These are phyloP conservation scores for Cyphomyrus plagiostoma DNA, from an alignment of 2,113 vertebrate genomes.

Conservation along the genomic window DNA sequence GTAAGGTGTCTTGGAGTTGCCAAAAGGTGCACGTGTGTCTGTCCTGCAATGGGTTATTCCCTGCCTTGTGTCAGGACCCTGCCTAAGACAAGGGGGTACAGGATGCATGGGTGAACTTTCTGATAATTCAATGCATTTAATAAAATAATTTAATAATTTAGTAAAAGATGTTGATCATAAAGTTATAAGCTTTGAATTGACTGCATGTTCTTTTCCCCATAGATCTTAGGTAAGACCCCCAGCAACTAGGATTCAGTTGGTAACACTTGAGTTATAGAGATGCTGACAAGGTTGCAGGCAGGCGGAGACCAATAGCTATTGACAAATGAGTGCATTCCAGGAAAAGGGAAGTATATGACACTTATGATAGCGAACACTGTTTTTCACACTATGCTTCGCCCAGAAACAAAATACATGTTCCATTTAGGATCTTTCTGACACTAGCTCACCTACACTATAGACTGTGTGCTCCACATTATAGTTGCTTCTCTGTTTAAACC, in stretches of 20 bases:
- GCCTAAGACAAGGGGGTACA: neutral
- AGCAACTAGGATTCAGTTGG: neutral
- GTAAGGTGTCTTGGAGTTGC: neutral
- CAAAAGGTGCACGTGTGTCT: neutral
- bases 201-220: neutral
- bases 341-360: neutral
- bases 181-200: neutral
- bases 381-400: slow-evolving; percentile 30
- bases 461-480: slow-evolving; percentile 47
- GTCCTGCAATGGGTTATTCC: neutral
- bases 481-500: slow-evolving; percentile 58
- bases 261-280: neutral
- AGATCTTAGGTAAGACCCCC: neutral
- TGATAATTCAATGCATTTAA: neutral
- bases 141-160: neutral
- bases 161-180: neutral
- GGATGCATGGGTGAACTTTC: neutral
- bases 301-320: neutral
- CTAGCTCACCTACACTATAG: slow-evolving; percentile 42
- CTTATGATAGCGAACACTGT: neutral
- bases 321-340: neutral
- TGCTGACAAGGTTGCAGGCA: neutral
- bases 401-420: slow-evolving; percentile 50
- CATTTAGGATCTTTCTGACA: slow-evolving; percentile 18
- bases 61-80: neutral